A percentile compares a stretch with the other conserved stretches of the same genome.
Evolutionary conservation across 2,888 invertebrate species (phyloP).

Genomic region (Mythimna pallens): DNA sequence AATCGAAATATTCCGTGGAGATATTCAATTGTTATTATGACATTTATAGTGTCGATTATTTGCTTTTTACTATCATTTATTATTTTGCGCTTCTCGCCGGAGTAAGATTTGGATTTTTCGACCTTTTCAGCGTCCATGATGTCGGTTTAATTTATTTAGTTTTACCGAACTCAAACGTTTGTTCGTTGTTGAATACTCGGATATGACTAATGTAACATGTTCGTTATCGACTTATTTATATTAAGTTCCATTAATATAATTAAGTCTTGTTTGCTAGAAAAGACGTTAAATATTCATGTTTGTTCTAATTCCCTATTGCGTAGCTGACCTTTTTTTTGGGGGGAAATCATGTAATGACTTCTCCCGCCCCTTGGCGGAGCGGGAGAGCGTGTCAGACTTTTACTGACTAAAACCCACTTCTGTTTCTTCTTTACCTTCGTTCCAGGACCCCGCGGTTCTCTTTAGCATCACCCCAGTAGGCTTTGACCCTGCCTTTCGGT

Average conservation of each 20-base stretch:
- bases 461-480: no score
- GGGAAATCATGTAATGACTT: no score
- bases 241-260: conserved; percentile 39
- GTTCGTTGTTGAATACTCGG: conserved; percentile 17
- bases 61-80: conserved; percentile 30
- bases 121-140: conserved; percentile 36
- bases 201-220: conserved; percentile 30
- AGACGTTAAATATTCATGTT: conserved; percentile 29
- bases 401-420: no score
- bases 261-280: conserved; percentile 14
- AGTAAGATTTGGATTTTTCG: conserved; percentile 23
- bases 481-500: no score
- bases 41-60: conserved; percentile 42
- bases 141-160: neutral
- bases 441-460: no score
- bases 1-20: conserved; percentile 44
- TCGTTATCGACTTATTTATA: conserved; percentile 29
- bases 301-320: neutral
- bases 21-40: conserved; percentile 43
- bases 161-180: conserved; percentile 27
- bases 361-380: no score
- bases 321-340: neutral
- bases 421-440: no score
- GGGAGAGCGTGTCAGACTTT: no score
- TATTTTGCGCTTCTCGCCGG: conserved; percentile 22